phyloP scores from a whole-genome alignment of 2,113 vertebrate genomes.

The Talpa occidentalis region DNA sequence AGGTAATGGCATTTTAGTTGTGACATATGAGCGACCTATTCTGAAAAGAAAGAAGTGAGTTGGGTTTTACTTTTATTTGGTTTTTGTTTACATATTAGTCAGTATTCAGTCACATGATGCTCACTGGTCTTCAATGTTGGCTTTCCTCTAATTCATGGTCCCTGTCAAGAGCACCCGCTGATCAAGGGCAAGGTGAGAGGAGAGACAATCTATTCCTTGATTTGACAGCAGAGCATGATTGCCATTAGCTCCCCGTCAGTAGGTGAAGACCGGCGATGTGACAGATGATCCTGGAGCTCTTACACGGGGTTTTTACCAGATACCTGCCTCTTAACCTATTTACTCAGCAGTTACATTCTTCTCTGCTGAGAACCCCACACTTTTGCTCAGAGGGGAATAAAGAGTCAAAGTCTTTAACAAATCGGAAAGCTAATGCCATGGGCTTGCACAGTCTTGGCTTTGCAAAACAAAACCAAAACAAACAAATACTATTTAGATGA shows the following conservation, averaged over 20 bases:
- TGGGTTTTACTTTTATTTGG: not conserved
- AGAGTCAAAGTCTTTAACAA: not conserved
- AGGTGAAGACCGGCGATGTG: not conserved
- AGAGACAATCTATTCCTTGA: not conserved
- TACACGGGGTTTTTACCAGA: not conserved
- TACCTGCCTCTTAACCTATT: not conserved
- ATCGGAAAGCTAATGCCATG: not conserved
- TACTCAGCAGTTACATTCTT: not conserved
- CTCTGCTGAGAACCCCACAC: constrained; percentile 14
- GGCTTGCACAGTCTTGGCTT: not conserved
- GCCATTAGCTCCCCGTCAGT: constrained; percentile 31
- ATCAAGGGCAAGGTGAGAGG: constrained; percentile 36
- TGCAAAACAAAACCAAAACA: not conserved
- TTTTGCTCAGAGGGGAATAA: constrained; percentile 13
- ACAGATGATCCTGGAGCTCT: not conserved
- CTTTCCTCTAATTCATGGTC: constrained; percentile 35
- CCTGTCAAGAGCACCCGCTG: not conserved
- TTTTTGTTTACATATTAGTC: constrained; percentile 16
- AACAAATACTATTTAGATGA: not conserved
- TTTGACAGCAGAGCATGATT: not conserved
- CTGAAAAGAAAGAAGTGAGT: not conserved
- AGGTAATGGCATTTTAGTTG: not conserved
- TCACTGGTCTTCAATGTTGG: not conserved
- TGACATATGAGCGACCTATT: not conserved
- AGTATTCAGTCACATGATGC: not conserved